Conservation (phyloP, 2,888 invertebrate species). For the Coleophora deauratella region DNA sequence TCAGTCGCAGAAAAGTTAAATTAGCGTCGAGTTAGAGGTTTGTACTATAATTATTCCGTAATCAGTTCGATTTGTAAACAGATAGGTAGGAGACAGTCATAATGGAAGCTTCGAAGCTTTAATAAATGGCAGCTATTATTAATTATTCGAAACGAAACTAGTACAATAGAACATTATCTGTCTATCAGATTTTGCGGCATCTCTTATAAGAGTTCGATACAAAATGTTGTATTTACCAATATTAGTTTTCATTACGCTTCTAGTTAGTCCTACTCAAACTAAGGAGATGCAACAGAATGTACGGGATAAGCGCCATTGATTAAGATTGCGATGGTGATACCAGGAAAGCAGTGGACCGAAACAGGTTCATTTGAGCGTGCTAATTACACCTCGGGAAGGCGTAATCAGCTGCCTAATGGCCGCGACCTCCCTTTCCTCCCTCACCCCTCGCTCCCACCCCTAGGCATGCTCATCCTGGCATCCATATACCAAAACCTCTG, state of each 20-base stretch:
- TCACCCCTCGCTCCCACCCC: background rate
- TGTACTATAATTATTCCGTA: no score
- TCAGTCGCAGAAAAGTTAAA: slow-evolving; percentile 60
- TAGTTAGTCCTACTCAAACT: no score
- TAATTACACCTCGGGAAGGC: slow-evolving; percentile 52
- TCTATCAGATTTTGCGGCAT: no score
- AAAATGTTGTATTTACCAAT: no score
- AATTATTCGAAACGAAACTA: no score
- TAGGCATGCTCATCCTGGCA: background rate
- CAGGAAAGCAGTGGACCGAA: slow-evolving; percentile 43
- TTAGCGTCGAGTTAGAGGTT: slow-evolving; percentile 35
- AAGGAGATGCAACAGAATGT: no score
- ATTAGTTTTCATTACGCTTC: no score
- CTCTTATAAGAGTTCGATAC: no score
- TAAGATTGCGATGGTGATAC: slow-evolving; percentile 34
- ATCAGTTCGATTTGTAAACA: slow-evolving; percentile 40
- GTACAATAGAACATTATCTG: no score
- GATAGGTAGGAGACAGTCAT: no score
- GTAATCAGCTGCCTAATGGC: slow-evolving; percentile 59
- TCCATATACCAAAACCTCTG: background rate
- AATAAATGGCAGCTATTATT: no score
- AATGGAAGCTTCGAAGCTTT: no score
- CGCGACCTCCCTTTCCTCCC: slow-evolving; percentile 14
- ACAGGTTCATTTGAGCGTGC: slow-evolving; percentile 61
- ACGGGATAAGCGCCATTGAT: slow-evolving; percentile 23